Evolutionary conservation across 2,113 vertebrate species (phyloP), one percentile per base, ranked within the genome.

Genomic region (Campylorhamphus procurvoides): DNA sequence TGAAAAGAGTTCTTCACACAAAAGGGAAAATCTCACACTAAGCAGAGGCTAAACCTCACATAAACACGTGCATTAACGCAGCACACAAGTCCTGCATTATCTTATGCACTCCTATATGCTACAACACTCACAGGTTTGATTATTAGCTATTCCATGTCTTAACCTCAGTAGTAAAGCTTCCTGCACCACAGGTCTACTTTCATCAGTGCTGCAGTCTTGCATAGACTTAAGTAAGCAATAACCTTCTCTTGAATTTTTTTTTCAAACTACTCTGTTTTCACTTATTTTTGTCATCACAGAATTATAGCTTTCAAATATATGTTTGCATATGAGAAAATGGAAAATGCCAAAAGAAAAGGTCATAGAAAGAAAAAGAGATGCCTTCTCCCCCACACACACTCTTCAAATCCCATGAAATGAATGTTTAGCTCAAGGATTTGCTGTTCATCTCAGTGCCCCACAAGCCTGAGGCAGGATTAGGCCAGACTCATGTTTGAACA

Each of bases 371-470:
- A 90, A 94, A 73, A 95, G 49, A 27, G 49, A 55, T 60, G 27
- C 16, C 19, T 67, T 10, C 31, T 44, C 55, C 47, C 23, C 4
- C 13, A 17, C 64, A 67, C 23, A 47, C 50, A 28, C 22, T 14
- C 85, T 86, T 98, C 97, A 98, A 98, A 97, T 98, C 98, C 97
- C 95, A 97, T 95, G 97, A 98, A 98, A 98, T 98, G 96, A 98
- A 98, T 98, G 98, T 98, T 98, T 98, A 98, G 97, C 97, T 97
- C 97, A 97, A 97, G 98, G 97, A 98, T 98, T 98, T 98, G 96
- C 96, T 98, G 95, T 94, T 98, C 97, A 97, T 98, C 97, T 98
- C 90, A 90, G 92, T 93, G 95, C 68, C 76, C 66, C 95, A 97
- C 95, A 95, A 97, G 97, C 98, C 97, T 76, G 95, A 97, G 97